phyloP scores from a whole-genome alignment of 2,888 invertebrate genomes.

The Iphiclides podalirius region DNA sequence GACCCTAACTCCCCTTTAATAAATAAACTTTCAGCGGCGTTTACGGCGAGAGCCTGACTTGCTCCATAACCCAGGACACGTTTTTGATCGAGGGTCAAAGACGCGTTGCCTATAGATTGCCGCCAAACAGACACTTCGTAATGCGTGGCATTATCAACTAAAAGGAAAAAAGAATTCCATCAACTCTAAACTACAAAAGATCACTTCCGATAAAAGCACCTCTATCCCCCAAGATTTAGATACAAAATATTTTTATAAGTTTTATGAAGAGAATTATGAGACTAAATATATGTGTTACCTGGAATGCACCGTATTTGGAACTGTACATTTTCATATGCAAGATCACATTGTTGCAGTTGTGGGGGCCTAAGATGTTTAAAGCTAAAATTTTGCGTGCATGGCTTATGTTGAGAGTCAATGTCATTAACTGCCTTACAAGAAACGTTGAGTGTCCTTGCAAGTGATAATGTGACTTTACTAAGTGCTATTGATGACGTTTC shows the following conservation, averaged over 20 bases:
- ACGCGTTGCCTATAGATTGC: conserved; percentile 64
- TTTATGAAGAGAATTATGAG: too few relatives aligned
- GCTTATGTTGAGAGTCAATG: conserved; percentile 59
- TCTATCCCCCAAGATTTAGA: too few relatives aligned
- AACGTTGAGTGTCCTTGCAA: conserved; percentile 52
- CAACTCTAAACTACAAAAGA: too few relatives aligned
- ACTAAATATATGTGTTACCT: too few relatives aligned
- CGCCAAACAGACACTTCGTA: conserved; percentile 72
- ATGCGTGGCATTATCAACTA: conserved; percentile 73
- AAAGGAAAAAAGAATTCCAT: too few relatives aligned
- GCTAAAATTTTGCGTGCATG: conserved; percentile 55
- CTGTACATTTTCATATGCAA: conserved; percentile 64
- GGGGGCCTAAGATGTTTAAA: conserved; percentile 64
- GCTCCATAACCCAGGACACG: conserved; percentile 63
- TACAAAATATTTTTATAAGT: too few relatives aligned
- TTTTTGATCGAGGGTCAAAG: conserved; percentile 56
- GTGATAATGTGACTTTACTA: conserved; percentile 60
- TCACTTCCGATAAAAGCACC: too few relatives aligned
- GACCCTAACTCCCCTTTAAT: conserved; percentile 53
- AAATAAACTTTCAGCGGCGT: conserved; percentile 23
- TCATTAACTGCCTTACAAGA: conserved; percentile 69
- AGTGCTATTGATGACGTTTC: conserved; percentile 60
- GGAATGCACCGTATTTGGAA: conserved; percentile 72
- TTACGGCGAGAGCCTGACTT: conserved; percentile 53
- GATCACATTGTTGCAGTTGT: conserved; percentile 63